Conservation (phyloP, 2,888 invertebrate genomes). For the Petrolisthes manimaculis region DNA sequence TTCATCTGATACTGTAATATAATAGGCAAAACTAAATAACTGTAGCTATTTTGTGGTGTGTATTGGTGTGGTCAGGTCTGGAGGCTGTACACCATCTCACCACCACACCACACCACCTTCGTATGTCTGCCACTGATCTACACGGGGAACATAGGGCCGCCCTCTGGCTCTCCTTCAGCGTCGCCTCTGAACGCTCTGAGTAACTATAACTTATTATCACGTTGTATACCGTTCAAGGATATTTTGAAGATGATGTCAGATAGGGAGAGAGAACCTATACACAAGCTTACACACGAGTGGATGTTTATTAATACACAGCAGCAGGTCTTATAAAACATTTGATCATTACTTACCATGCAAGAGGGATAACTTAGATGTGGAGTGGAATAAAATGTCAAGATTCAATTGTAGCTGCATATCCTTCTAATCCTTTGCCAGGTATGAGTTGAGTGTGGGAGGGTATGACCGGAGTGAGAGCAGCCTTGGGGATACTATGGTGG, state of each 20-base stretch:
- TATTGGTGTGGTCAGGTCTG: not conserved
- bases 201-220: not conserved
- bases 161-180: not conserved
- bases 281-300: too few relatives aligned
- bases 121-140: not conserved
- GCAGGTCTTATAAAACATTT: too few relatives aligned
- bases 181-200: not conserved
- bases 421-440: not conserved
- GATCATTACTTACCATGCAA: too few relatives aligned
- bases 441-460: not conserved
- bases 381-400: too few relatives aligned
- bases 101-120: not conserved
- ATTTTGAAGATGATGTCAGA: too few relatives aligned
- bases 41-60: not conserved
- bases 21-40: not conserved
- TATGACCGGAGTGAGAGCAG: not conserved
- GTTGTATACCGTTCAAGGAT: too few relatives aligned
- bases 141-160: not conserved
- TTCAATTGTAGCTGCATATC: too few relatives aligned
- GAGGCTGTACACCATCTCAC: slow-evolving; percentile 4
- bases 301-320: too few relatives aligned
- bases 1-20: not conserved
- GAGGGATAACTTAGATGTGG: too few relatives aligned
- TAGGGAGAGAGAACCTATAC: too few relatives aligned
- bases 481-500: not conserved